Percentiles rank a stretch among this genome's conserved stretches.
Conservation (phyloP, 2,797 vertebrate species). For the Microcaecilia unicolor region DNA sequence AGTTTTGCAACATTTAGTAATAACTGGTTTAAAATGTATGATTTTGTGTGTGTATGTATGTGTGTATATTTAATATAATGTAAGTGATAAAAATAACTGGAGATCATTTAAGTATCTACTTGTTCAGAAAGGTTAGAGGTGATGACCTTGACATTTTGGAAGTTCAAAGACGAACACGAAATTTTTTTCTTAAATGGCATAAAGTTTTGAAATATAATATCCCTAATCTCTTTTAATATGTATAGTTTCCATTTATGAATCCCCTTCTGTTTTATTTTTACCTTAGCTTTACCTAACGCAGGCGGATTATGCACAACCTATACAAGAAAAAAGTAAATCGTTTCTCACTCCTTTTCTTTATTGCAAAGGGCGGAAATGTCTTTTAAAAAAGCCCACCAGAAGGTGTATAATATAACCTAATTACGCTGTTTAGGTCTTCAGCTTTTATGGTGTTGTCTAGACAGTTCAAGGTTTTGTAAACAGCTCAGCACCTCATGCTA, state of each 20-base stretch:
- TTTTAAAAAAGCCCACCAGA: constrained; percentile 68
- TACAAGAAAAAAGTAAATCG: constrained; percentile 51
- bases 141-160: constrained; percentile 83
- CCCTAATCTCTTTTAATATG: constrained; percentile 1
- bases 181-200: constrained; percentile 47
- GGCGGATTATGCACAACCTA: constrained; percentile 31
- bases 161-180: constrained; percentile 75
- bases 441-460: constrained; percentile 97
- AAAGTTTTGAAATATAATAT: constrained; percentile 18
- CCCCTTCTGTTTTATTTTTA: constrained; percentile 26
- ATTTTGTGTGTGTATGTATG: constrained; percentile 23
- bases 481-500: constrained; percentile 74
- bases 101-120: constrained; percentile 69
- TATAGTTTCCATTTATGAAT: constrained; percentile 9
- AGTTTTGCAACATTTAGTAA: too few relatives aligned
- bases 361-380: constrained; percentile 74
- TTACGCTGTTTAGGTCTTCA: constrained; percentile 91
- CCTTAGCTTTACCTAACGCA: constrained; percentile 27
- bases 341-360: constrained; percentile 57
- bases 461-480: constrained; percentile 99
- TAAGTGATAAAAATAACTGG: constrained; percentile 61
- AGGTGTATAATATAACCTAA: constrained; percentile 94
- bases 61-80: constrained; percentile 37
- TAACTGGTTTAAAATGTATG: too few relatives aligned
- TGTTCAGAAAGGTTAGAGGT: constrained; percentile 79